Conservation (phyloP, 2,888 invertebrate genomes). For the Chloroclysta siterata region DNA sequence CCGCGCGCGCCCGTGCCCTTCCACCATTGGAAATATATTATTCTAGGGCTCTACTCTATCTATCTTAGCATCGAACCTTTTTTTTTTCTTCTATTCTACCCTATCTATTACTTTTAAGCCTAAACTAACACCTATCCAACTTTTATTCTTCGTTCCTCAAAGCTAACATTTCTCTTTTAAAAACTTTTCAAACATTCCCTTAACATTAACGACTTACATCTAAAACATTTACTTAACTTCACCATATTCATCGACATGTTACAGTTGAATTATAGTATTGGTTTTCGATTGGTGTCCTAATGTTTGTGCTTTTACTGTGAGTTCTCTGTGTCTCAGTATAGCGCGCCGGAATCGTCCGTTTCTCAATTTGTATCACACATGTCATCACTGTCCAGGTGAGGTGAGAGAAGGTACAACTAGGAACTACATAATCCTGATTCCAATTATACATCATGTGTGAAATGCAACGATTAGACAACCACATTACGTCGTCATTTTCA, state of each 20-base stretch:
- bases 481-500: constrained; percentile 66
- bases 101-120: constrained; percentile 79
- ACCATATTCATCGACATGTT: constrained; percentile 75
- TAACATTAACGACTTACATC: constrained; percentile 78
- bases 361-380: constrained; percentile 69
- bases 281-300: constrained; percentile 75
- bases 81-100: constrained; percentile 72
- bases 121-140: constrained; percentile 75
- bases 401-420: constrained; percentile 72
- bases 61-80: constrained; percentile 83
- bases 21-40: constrained; percentile 67
- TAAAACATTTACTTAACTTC: constrained; percentile 81
- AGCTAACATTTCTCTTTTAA: constrained; percentile 69
- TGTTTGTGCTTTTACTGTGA: constrained; percentile 68
- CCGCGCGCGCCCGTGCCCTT: constrained; percentile 57
- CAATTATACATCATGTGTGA: constrained; percentile 68
- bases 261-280: constrained; percentile 72
- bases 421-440: constrained; percentile 61
- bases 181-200: constrained; percentile 75
- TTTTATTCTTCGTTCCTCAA: constrained; percentile 66
- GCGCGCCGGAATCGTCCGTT: constrained; percentile 49
- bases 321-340: constrained; percentile 25
- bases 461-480: constrained; percentile 82
- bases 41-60: constrained; percentile 78
- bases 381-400: constrained; percentile 66